phyloP scores from a whole-genome alignment of 2,888 invertebrate genomes.

The Theretra japonica region DNA sequence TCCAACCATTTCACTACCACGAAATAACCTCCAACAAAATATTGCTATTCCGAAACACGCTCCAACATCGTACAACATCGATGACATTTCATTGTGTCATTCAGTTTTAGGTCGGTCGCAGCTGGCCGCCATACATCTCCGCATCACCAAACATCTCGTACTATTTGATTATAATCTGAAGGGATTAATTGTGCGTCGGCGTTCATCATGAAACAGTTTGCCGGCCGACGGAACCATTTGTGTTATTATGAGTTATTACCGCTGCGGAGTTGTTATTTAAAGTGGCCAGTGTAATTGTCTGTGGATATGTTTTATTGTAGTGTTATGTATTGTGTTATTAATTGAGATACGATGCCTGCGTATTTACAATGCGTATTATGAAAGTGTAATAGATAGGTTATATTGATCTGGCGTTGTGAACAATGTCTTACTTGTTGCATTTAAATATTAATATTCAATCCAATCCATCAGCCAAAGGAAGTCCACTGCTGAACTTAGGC shows the following conservation, averaged over 20 bases:
- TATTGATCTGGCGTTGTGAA: no score
- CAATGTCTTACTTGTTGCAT: no score
- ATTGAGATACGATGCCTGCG: no score
- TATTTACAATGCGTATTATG: no score
- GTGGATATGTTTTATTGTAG: background rate
- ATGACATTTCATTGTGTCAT: slow-evolving; percentile 30
- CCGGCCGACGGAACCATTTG: background rate
- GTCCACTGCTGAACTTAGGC: no score
- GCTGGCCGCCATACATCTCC: slow-evolving; percentile 49
- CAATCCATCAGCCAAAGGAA: no score
- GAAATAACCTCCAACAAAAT: background rate
- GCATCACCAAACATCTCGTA: slow-evolving; percentile 2
- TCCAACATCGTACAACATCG: background rate
- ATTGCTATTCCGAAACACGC: background rate
- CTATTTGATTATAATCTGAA: slow-evolving; percentile 32
- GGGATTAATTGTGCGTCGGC: slow-evolving; percentile 30
- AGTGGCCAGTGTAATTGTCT: background rate
- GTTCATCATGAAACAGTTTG: slow-evolving; percentile 9
- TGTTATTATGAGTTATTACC: slow-evolving; percentile 13
- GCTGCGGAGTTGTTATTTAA: slow-evolving; percentile 2
- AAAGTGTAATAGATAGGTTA: no score
- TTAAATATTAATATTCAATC: no score
- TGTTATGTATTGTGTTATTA: background rate
- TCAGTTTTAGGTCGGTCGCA: slow-evolving; percentile 44
- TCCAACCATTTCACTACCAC: no score